Conservation (phyloP, 2,888 invertebrate species). For the Microctonus brassicae region DNA sequence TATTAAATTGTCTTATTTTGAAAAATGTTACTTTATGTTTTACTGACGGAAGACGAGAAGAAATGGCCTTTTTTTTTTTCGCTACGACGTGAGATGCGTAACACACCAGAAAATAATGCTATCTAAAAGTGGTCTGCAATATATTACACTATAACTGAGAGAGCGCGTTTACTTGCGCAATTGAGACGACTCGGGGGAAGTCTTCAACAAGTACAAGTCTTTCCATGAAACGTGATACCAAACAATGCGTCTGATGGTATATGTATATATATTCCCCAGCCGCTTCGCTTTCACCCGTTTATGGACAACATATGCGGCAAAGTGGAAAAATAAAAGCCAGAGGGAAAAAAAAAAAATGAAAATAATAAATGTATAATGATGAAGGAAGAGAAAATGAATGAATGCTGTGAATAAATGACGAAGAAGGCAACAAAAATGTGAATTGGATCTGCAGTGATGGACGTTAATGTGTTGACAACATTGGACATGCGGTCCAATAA, state of each 20-base stretch:
- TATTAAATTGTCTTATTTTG: no score
- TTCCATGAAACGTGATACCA: slow-evolving; percentile 26
- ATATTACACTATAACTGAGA: not conserved
- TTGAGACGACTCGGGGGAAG: not conserved
- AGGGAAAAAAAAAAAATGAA: not conserved
- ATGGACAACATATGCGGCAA: not conserved
- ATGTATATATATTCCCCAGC: not conserved
- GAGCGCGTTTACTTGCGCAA: slow-evolving; percentile 11
- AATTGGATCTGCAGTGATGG: not conserved
- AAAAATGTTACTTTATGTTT: not conserved
- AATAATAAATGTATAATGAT: not conserved
- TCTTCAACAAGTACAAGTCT: slow-evolving; percentile 4
- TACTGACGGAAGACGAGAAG: not conserved
- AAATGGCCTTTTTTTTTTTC: no score
- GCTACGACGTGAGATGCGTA: slow-evolving; percentile 10
- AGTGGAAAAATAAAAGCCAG: not conserved
- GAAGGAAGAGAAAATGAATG: not conserved
- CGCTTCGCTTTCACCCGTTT: slow-evolving; percentile 27
- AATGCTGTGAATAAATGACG: not conserved
- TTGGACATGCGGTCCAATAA: not conserved
- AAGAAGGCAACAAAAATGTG: not conserved
- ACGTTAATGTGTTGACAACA: not conserved
- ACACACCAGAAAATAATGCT: slow-evolving; percentile 1
- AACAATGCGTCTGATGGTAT: slow-evolving; percentile 34
- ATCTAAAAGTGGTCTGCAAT: slow-evolving; percentile 18